Evolutionary conservation across 1,140 invertebrate species (phyloP).

Genomic region (Theocolax elegans): DNA sequence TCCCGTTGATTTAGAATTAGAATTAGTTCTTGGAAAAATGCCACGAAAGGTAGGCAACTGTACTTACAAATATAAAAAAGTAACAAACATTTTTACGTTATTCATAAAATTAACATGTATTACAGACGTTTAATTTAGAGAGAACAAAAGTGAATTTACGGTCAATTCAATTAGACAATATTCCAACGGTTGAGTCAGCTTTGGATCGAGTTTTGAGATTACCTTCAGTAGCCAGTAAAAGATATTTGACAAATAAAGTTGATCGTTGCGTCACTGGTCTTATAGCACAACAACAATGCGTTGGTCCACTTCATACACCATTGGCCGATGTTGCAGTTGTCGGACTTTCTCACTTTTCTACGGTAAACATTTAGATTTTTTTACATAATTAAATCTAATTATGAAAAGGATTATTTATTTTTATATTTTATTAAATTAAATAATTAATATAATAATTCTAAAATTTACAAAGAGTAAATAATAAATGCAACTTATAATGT

Average conservation of each 20-base stretch:
- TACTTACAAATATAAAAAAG: constrained; percentile 10
- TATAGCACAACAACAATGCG: constrained; percentile 96
- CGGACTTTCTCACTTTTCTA: constrained; percentile 80
- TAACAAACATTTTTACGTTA: constrained; percentile 28
- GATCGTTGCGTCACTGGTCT: constrained; percentile 97
- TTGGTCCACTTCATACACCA: constrained; percentile 95
- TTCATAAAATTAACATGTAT: constrained; percentile 37
- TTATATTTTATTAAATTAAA: too few species aligned
- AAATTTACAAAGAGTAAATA: neutral
- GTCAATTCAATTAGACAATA: constrained; percentile 69
- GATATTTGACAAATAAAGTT: constrained; percentile 95
- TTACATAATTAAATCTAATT: constrained; percentile 12
- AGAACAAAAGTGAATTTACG: constrained; percentile 54
- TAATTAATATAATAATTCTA: neutral
- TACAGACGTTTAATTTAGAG: constrained; percentile 69
- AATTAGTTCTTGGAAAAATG: constrained; percentile 90
- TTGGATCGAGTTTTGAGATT: constrained; percentile 86
- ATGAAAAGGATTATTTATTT: neutral
- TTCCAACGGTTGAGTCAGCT: constrained; percentile 73
- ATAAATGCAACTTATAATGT: constrained; percentile 24
- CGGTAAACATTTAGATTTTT: constrained; percentile 58
- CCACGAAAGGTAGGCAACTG: constrained; percentile 74
- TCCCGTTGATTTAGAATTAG: constrained; percentile 90
- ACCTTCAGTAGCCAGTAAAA: constrained; percentile 92
- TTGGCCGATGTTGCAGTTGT: constrained; percentile 95